Conservation (phyloP, 2,113 vertebrate genomes). For the Crotalus viridis region DNA sequence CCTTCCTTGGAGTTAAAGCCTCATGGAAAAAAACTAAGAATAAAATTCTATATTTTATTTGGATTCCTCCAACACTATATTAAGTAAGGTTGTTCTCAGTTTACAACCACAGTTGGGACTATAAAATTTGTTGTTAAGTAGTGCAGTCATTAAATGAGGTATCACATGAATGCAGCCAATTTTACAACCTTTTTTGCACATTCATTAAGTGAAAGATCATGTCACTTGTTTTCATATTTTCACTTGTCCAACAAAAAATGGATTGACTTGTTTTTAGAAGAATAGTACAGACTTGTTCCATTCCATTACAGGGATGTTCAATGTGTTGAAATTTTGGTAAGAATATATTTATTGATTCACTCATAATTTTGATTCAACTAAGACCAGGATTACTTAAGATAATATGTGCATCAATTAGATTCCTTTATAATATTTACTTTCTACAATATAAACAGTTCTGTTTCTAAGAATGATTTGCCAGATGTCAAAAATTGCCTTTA, state of each 20-base stretch:
- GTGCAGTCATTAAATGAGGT: neutral
- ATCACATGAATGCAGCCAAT: neutral
- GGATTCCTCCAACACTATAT: neutral
- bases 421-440: neutral
- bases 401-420: neutral
- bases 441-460: neutral
- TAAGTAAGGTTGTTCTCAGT: neutral
- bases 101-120: neutral
- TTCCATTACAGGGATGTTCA: neutral
- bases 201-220: neutral
- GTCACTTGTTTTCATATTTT: neutral
- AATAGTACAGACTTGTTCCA: neutral
- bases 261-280: neutral
- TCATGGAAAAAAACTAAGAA: neutral
- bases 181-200: neutral
- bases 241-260: neutral
- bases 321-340: neutral
- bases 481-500: neutral
- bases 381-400: neutral
- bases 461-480: neutral
- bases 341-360: neutral
- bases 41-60: neutral
- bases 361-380: neutral
- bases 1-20: neutral
- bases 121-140: neutral